A percentile compares a stretch with the other conserved stretches of the same genome.
Conservation (phyloP, 2,113 vertebrate species). For the Isurus oxyrinchus region DNA sequence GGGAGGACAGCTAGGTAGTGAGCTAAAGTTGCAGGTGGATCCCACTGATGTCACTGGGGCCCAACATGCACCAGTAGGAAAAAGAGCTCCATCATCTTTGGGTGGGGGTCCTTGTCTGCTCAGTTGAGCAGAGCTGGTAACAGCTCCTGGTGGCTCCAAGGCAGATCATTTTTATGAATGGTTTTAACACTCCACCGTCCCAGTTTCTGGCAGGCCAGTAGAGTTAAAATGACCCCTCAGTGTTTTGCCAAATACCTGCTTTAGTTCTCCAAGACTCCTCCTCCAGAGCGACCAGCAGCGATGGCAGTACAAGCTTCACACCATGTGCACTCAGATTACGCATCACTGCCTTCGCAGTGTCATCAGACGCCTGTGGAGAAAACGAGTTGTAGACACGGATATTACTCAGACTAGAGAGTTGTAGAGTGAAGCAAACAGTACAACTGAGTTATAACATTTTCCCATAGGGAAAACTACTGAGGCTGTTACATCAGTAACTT, state of each 20-base stretch:
- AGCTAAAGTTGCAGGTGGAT: not conserved
- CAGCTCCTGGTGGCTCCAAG: not conserved
- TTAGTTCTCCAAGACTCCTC: slow-evolving; percentile 98
- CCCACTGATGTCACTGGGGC: not conserved
- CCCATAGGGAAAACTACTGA: not conserved
- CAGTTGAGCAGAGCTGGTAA: not conserved
- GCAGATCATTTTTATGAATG: not conserved
- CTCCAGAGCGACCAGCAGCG: slow-evolving; percentile 84
- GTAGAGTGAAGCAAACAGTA: not conserved
- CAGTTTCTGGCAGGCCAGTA: not conserved
- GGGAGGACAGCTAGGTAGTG: not conserved
- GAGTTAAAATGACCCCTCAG: not conserved
- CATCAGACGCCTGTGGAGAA: slow-evolving; percentile 82
- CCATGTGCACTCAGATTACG: slow-evolving; percentile 95
- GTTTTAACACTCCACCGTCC: not conserved
- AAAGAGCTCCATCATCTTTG: not conserved
- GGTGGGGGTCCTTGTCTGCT: not conserved
- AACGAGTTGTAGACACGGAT: not conserved
- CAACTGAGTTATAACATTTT: not conserved
- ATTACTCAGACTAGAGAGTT: not conserved
- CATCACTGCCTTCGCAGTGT: slow-evolving; percentile 98
- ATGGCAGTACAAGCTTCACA: slow-evolving; percentile 93
- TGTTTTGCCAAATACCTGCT: slow-evolving; percentile 65
- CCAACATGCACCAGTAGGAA: not conserved
- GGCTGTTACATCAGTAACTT: not conserved